Conservation (phyloP, 2,888 invertebrate species). For the Zelleria hepariella region DNA sequence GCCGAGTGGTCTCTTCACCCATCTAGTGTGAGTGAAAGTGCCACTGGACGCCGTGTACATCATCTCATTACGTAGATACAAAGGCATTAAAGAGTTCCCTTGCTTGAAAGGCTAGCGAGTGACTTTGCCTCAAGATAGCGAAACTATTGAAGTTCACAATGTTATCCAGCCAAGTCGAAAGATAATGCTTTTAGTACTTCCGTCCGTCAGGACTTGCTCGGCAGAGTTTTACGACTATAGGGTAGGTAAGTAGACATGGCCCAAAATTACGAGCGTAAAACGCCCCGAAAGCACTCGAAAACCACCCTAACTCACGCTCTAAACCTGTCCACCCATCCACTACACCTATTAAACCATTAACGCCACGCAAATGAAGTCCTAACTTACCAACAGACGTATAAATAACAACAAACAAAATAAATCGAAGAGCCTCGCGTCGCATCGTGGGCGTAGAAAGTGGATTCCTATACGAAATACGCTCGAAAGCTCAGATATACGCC, state of each 20-base stretch:
- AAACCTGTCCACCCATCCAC: conserved; percentile 27
- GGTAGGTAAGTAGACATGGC: background rate
- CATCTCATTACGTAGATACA: too few species aligned
- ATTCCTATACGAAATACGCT: background rate
- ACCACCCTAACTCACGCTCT: conserved; percentile 14
- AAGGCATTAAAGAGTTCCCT: too few species aligned
- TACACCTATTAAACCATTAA: conserved; percentile 30
- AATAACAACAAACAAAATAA: conserved; percentile 14
- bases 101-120: too few species aligned
- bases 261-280: conserved; percentile 1
- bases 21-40: too few species aligned
- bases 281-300: conserved; percentile 13
- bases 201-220: too few species aligned
- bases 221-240: too few species aligned
- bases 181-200: too few species aligned
- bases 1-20: too few species aligned
- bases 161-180: too few species aligned
- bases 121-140: too few species aligned
- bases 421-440: background rate
- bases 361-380: conserved; percentile 30
- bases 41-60: too few species aligned
- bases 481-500: background rate
- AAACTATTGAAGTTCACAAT: too few species aligned
- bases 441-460: background rate
- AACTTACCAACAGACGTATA: conserved; percentile 21